Conservation (phyloP, 2,113 vertebrate species). For the Ranitomeya variabilis region DNA sequence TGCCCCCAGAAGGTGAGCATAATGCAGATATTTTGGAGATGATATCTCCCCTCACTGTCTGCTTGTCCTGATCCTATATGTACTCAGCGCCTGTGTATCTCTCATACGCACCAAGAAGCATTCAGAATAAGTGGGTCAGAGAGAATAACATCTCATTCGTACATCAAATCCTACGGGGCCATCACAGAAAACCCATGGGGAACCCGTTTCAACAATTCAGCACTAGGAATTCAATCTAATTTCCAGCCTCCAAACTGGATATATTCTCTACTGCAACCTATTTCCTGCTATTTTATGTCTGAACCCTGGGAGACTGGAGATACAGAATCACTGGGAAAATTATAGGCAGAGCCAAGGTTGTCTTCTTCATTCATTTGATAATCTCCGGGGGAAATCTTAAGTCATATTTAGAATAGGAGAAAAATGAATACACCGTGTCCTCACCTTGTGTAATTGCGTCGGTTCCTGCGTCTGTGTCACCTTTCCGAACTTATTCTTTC, state of each 20-base stretch:
- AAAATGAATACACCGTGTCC: conserved; percentile 47
- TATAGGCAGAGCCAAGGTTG: conserved; percentile 54
- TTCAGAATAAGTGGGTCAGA: conserved; percentile 55
- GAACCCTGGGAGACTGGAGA: conserved; percentile 54
- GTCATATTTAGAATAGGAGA: conserved; percentile 57
- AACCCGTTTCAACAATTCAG: conserved; percentile 56
- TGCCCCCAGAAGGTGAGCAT: not conserved
- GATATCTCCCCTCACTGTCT: not conserved
- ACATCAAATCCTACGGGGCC: conserved; percentile 57
- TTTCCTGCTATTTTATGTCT: conserved; percentile 58
- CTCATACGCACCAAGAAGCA: conserved; percentile 40
- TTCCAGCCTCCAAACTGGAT: conserved; percentile 56
- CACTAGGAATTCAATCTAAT: conserved; percentile 59
- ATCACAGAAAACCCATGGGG: conserved; percentile 53
- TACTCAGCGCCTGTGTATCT: not conserved
- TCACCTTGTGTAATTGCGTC: conserved; percentile 49
- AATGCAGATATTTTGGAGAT: not conserved
- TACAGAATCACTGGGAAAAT: conserved; percentile 58
- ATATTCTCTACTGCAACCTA: conserved; percentile 50
- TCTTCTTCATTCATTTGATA: conserved; percentile 55
- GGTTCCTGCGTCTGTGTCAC: conserved; percentile 47
- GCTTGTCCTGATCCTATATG: not conserved
- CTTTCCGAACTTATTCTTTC: conserved; percentile 28
- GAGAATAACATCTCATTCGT: conserved; percentile 58
- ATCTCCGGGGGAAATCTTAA: conserved; percentile 56